phyloP scores from a whole-genome alignment of 1,140 invertebrate genomes.

The Cyclargus thomasi region DNA sequence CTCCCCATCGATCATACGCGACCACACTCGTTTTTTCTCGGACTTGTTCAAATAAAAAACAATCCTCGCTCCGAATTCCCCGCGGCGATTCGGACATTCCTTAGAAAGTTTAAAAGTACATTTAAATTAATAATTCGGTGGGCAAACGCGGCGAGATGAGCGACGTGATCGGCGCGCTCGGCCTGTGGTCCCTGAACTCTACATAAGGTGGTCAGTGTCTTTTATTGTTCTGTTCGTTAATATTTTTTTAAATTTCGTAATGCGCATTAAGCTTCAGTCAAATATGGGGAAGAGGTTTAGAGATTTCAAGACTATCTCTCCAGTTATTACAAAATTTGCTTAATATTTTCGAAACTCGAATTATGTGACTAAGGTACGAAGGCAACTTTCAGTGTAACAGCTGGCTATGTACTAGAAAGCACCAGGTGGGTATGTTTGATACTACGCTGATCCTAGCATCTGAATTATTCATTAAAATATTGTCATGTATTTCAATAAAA shows the following conservation, averaged over 20 bases:
- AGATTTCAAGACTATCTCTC: too few species aligned
- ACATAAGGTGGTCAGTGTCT: background rate
- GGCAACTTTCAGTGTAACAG: background rate
- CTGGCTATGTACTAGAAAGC: background rate
- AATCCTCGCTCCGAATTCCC: slow-evolving; percentile 48
- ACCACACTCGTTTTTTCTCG: slow-evolving; percentile 43
- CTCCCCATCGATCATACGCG: slow-evolving; percentile 54
- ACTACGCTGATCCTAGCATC: background rate
- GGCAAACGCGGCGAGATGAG: slow-evolving; percentile 35
- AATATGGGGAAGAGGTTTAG: too few species aligned
- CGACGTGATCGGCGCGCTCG: slow-evolving; percentile 22
- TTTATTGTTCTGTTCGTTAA: background rate
- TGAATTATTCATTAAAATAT: background rate
- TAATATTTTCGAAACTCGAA: background rate
- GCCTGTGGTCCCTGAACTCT: slow-evolving; percentile 13
- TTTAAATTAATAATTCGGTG: slow-evolving; percentile 62
- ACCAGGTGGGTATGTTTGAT: background rate
- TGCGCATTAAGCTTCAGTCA: too few species aligned
- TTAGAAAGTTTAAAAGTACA: slow-evolving; percentile 60
- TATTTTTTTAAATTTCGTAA: background rate
- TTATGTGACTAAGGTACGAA: background rate
- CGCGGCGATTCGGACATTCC: slow-evolving; percentile 59
- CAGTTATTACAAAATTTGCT: background rate
- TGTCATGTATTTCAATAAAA: background rate
- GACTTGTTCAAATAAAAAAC: slow-evolving; percentile 55